phyloP scores from a whole-genome alignment of 30 jellyfish, hydroid and myxozoan species.

The Cassiopea andromeda region DNA sequence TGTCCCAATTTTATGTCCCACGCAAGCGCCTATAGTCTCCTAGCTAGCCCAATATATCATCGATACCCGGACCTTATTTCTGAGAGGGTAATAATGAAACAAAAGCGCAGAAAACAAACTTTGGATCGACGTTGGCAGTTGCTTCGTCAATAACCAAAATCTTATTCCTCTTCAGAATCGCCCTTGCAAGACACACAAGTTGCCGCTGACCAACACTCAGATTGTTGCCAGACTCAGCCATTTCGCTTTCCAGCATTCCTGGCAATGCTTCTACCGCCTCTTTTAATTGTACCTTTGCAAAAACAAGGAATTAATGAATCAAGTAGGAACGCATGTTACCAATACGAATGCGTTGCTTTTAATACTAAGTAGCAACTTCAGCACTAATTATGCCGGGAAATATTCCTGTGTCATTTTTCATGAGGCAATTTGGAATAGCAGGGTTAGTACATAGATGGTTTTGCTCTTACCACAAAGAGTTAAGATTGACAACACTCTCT shows the following conservation, averaged over 20 bases:
- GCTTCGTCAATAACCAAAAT: conserved; percentile 94
- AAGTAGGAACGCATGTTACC: no score
- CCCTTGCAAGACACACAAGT: conserved; percentile 90
- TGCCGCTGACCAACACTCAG: conserved; percentile 97
- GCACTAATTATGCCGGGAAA: conserved; percentile 81
- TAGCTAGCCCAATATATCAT: no score
- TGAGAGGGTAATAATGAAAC: no score
- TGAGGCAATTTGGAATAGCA: background rate
- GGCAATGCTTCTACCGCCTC: conserved; percentile 82
- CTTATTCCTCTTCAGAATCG: conserved; percentile 75
- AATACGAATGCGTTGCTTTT: conserved; percentile 62
- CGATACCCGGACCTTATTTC: no score
- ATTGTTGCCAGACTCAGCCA: conserved; percentile 94
- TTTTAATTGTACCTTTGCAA: conserved; percentile 79
- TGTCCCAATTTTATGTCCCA: no score
- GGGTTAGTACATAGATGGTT: background rate
- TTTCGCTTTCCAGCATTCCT: conserved; percentile 82
- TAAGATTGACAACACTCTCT: background rate
- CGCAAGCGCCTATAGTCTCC: no score
- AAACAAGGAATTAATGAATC: background rate
- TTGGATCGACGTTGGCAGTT: conserved; percentile 38
- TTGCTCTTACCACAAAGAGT: background rate
- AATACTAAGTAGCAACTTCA: conserved; percentile 64
- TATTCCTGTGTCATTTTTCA: conserved; percentile 69
- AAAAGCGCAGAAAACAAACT: conserved; percentile 41